These are phyloP conservation scores for Cavia aperea DNA, from an alignment of 2,113 vertebrate genomes.

Conservation along the genomic window DNA sequence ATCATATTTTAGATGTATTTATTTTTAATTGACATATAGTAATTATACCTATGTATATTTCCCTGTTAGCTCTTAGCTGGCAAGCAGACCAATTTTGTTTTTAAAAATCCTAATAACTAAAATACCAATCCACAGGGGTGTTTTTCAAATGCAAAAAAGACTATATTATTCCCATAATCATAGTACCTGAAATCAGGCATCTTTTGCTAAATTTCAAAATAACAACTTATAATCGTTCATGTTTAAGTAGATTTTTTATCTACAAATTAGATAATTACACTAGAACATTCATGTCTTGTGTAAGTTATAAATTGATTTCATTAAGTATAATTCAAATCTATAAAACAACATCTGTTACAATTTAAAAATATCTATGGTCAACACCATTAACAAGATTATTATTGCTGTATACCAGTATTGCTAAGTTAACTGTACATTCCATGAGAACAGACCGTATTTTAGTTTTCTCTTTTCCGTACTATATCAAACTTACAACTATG, in stretches of 20 bases:
- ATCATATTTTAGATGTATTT: neutral
- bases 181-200: neutral
- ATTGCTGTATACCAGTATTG: neutral
- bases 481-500: neutral
- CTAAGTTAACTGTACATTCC: neutral
- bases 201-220: neutral
- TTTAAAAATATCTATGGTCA: neutral
- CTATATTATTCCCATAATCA: neutral
- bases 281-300: neutral
- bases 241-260: neutral
- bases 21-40: neutral
- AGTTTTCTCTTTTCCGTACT: neutral
- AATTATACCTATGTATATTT: neutral
- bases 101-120: conserved; percentile 37
- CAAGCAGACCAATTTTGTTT: neutral
- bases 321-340: neutral
- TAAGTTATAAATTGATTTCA: conserved; percentile 45
- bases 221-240: neutral
- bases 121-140: neutral
- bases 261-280: neutral
- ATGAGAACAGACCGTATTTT: neutral
- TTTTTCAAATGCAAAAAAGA: conserved; percentile 25
- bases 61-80: neutral
- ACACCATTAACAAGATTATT: neutral
- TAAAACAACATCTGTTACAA: neutral